Conservation (phyloP, 2,888 invertebrate species). For the Eristalis intricaria region DNA sequence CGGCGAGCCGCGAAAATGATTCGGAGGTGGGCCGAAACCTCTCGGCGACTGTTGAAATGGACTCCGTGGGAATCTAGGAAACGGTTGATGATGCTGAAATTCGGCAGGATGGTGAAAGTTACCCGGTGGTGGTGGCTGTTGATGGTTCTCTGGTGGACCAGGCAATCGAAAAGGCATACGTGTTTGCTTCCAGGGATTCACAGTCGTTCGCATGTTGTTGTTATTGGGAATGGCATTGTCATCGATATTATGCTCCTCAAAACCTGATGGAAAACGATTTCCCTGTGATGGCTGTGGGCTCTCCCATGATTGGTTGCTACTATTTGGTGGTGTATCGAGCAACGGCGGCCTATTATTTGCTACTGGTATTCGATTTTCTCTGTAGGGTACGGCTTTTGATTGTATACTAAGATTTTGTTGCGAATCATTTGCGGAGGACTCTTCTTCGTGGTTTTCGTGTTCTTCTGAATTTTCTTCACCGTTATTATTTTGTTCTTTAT, state of each 20-base stretch:
- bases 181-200: slow-evolving; percentile 64
- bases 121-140: slow-evolving; percentile 19
- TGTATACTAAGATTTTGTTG: not conserved
- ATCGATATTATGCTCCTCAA: slow-evolving; percentile 29
- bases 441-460: slow-evolving; percentile 35
- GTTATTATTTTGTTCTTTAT: slow-evolving; percentile 18
- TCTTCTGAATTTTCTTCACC: slow-evolving; percentile 34
- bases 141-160: slow-evolving; percentile 44
- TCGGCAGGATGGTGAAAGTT: slow-evolving; percentile 44
- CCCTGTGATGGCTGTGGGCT: slow-evolving; percentile 25
- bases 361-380: slow-evolving; percentile 61
- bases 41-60: slow-evolving; percentile 65
- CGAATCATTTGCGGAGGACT: slow-evolving; percentile 4
- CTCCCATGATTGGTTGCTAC: slow-evolving; percentile 39
- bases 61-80: slow-evolving; percentile 59
- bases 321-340: slow-evolving; percentile 51
- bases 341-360: slow-evolving; percentile 59
- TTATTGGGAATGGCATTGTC: slow-evolving; percentile 41
- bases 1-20: slow-evolving; percentile 64
- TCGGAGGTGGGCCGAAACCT: slow-evolving; percentile 61
- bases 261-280: slow-evolving; percentile 40
- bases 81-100: slow-evolving; percentile 55
- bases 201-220: slow-evolving; percentile 48
- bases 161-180: slow-evolving; percentile 64
- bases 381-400: slow-evolving; percentile 38